Conservation (phyloP, 2,797 vertebrate species). For the Muraenolepis orangiensis region DNA sequence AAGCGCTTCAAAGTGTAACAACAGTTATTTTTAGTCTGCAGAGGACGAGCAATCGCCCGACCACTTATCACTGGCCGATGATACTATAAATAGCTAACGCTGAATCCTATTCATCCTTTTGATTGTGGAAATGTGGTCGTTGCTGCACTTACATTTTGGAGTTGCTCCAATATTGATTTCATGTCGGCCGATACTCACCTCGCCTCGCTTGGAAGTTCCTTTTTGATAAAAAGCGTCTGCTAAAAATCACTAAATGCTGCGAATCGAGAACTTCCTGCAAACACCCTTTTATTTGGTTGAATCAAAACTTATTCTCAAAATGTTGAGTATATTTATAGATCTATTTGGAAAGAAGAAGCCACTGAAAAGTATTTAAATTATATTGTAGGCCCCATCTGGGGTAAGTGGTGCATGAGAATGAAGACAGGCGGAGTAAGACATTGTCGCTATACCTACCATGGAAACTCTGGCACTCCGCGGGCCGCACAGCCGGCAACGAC, state of each 20-base stretch:
- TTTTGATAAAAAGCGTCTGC: background rate
- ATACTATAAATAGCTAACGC: background rate
- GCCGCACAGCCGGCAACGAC: constrained; percentile 45
- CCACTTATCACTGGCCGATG: background rate
- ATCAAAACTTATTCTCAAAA: background rate
- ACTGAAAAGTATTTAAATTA: background rate
- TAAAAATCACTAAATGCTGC: background rate
- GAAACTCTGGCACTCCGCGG: background rate
- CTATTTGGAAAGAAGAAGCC: background rate
- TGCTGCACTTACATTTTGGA: background rate
- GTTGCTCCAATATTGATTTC: background rate
- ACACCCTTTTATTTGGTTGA: background rate
- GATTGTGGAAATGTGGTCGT: background rate
- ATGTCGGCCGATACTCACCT: no score
- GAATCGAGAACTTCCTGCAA: no score
- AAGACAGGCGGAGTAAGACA: background rate
- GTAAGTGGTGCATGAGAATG: background rate
- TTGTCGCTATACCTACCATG: background rate
- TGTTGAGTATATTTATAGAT: background rate
- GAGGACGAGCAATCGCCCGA: background rate
- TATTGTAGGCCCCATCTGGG: background rate
- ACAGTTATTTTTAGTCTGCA: background rate
- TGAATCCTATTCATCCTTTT: background rate
- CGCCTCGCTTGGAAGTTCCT: background rate
- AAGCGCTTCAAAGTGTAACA: background rate